Percentiles rank a stretch among this genome's conserved stretches.
Conservation (phyloP, 2,888 invertebrate species). For the Liopterus haemorrhoidalis region DNA sequence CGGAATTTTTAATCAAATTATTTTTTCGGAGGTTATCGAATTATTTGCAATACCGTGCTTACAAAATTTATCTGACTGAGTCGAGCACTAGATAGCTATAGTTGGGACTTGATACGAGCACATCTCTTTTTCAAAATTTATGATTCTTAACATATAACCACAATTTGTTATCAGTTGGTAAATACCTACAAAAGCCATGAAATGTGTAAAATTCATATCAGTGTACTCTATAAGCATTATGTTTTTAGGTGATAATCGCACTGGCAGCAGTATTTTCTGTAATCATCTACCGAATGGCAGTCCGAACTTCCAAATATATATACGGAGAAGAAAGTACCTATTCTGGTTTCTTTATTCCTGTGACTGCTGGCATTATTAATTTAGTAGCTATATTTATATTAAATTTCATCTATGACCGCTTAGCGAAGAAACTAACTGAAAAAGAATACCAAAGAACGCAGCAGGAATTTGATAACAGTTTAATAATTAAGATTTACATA, state of each 20-base stretch:
- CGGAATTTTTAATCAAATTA: no score
- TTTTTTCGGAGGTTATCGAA: no score
- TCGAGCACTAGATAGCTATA: no score
- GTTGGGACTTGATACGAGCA: no score
- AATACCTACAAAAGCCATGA: no score
- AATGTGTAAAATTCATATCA: conserved; percentile 5
- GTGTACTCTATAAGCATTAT: no score
- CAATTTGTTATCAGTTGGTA: neutral
- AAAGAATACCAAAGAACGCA: conserved; percentile 72
- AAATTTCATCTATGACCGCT: conserved; percentile 59
- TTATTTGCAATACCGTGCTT: no score
- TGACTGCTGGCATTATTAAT: conserved; percentile 72
- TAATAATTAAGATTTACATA: conserved; percentile 79
- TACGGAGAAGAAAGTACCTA: conserved; percentile 50
- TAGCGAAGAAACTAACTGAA: conserved; percentile 65
- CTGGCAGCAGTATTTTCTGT: conserved; percentile 70
- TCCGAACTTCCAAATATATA: conserved; percentile 53
- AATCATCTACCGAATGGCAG: conserved; percentile 68
- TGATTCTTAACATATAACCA: no score
- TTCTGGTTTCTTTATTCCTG: conserved; percentile 62
- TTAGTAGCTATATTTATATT: conserved; percentile 68
- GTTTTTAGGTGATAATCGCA: conserved; percentile 58
- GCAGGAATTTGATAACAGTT: conserved; percentile 78
- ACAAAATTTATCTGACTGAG: no score
- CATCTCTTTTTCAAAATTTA: no score